These are phyloP conservation scores for Telmatherina bonti DNA, from an alignment of 2,797 vertebrate genomes.

Conservation along the genomic window DNA sequence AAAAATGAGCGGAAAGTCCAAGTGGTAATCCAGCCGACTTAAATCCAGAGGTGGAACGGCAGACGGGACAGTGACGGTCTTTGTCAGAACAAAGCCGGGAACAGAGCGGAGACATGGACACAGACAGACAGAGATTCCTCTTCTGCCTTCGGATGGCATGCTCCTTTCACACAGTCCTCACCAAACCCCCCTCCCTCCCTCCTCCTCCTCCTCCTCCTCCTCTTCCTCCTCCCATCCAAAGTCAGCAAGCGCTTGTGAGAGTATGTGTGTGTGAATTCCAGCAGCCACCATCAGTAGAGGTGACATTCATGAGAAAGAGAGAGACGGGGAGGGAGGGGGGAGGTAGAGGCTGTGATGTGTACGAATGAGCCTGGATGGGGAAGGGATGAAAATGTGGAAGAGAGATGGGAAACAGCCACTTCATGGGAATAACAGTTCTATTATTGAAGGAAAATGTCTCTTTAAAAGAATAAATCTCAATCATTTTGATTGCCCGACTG, in stretches of 20 bases:
- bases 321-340: constrained; percentile 37
- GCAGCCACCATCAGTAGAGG: constrained; percentile 86
- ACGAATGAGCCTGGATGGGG: constrained; percentile 61
- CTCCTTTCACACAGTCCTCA: constrained; percentile 80
- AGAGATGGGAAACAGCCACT: constrained; percentile 60
- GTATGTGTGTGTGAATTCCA: constrained; percentile 79
- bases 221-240: constrained; percentile 77
- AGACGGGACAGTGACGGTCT: constrained; percentile 62
- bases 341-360: constrained; percentile 59
- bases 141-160: constrained; percentile 82
- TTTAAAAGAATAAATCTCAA: constrained; percentile 20
- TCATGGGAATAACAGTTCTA: constrained; percentile 57
- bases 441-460: constrained; percentile 44
- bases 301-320: constrained; percentile 86
- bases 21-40: constrained; percentile 77
- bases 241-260: constrained; percentile 78
- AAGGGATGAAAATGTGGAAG: constrained; percentile 55
- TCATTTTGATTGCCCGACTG: constrained; percentile 48
- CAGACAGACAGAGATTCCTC: constrained; percentile 78
- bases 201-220: constrained; percentile 34
- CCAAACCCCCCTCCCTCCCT: constrained; percentile 52
- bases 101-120: constrained; percentile 77
- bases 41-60: constrained; percentile 80
- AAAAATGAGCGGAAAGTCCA: constrained; percentile 67
- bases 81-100: constrained; percentile 67